Evolutionary conservation across 2,797 vertebrate genomes (phyloP).

Genomic region (Hemibagrus guttatus): DNA sequence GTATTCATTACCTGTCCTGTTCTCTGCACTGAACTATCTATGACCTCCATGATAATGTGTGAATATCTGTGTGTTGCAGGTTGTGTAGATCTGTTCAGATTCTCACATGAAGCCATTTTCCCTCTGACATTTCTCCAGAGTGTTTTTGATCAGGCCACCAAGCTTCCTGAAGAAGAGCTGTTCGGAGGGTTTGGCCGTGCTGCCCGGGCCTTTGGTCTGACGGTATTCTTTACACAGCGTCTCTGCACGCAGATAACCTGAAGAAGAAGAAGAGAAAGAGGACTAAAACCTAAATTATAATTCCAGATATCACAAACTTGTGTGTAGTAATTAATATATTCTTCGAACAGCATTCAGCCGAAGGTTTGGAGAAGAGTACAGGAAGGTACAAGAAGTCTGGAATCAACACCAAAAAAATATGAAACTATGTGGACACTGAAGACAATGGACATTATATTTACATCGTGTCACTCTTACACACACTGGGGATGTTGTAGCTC

Average conservation of each 20-base stretch:
- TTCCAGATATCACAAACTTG: background rate
- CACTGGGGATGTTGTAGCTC: too few relatives aligned
- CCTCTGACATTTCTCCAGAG: constrained; percentile 93
- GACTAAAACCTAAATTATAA: background rate
- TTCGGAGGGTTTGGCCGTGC: constrained; percentile 92
- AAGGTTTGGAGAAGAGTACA: too few relatives aligned
- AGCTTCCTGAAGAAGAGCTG: constrained; percentile 96
- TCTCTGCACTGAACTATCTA: background rate
- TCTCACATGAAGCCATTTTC: constrained; percentile 99
- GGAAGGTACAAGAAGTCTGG: too few relatives aligned
- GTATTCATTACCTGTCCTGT: background rate
- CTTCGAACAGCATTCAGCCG: background rate
- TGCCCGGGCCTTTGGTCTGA: constrained; percentile 93
- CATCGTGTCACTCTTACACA: too few relatives aligned
- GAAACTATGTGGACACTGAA: too few relatives aligned
- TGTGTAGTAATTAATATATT: background rate
- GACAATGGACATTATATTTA: too few relatives aligned
- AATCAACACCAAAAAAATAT: too few relatives aligned
- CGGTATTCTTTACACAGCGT: constrained; percentile 94
- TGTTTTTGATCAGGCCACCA: constrained; percentile 87
- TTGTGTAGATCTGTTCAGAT: background rate
- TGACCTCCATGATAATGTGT: too few relatives aligned
- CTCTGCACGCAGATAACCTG: constrained; percentile 90
- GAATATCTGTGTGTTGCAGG: too few relatives aligned
- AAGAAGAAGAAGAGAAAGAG: constrained; percentile 2